phyloP scores from a whole-genome alignment of 2,888 invertebrate genomes.

The Vesta saturnalis region DNA sequence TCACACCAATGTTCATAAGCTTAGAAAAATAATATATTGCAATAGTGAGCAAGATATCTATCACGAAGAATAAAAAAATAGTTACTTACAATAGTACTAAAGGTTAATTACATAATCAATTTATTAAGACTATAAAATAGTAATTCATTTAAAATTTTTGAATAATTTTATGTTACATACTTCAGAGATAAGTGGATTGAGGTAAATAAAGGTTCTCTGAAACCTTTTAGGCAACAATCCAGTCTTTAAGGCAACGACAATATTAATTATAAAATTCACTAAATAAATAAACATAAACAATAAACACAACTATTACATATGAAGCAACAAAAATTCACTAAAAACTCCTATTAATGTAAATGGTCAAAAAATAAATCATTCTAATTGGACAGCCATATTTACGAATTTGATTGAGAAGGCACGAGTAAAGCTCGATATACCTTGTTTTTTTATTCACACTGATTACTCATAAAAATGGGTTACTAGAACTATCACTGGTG shows the following conservation, averaged over 20 bases:
- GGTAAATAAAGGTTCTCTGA: neutral
- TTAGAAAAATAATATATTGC: no score
- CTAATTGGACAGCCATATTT: constrained; percentile 32
- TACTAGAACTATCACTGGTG: constrained; percentile 64
- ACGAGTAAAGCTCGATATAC: constrained; percentile 30
- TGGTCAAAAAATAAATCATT: constrained; percentile 36
- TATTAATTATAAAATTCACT: constrained; percentile 25
- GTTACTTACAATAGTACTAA: no score
- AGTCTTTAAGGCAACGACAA: constrained; percentile 24
- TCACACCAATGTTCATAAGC: no score
- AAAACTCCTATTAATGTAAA: constrained; percentile 24
- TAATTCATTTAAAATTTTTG: no score
- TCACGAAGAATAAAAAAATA: no score
- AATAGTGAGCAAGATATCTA: no score
- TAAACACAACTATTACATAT: constrained; percentile 25
- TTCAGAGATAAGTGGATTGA: no score
- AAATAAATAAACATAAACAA: constrained; percentile 37
- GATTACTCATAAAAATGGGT: constrained; percentile 68
- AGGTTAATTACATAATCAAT: no score
- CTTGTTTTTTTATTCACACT: constrained; percentile 15
- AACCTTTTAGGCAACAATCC: constrained; percentile 16
- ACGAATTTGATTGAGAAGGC: constrained; percentile 29
- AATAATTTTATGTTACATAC: no score
- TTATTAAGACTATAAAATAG: no score
- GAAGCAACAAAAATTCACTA: constrained; percentile 29